Conservation (phyloP, 2,888 invertebrate genomes). For the Thalpophila matura region DNA sequence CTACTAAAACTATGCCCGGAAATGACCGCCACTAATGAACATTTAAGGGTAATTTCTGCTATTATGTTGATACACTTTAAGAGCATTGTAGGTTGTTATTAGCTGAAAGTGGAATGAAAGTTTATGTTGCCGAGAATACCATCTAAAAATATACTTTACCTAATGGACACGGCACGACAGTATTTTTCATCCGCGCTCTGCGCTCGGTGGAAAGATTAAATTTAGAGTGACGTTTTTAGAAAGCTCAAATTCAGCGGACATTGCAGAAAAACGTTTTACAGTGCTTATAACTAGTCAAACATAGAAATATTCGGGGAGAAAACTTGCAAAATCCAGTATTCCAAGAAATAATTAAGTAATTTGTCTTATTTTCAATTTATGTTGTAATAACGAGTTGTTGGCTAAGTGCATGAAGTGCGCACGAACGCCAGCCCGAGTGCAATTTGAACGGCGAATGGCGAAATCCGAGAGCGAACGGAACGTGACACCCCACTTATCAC, state of each 20-base stretch:
- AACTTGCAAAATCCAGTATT: slow-evolving; percentile 4
- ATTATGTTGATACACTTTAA: slow-evolving; percentile 38
- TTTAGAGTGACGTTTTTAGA: slow-evolving; percentile 84
- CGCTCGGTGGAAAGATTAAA: slow-evolving; percentile 82
- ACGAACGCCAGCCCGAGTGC: slow-evolving; percentile 76
- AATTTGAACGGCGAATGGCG: slow-evolving; percentile 85
- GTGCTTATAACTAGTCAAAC: slow-evolving; percentile 23
- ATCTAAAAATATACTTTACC: slow-evolving; percentile 84
- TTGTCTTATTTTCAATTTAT: slow-evolving; percentile 59
- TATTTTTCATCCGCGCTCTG: slow-evolving; percentile 81
- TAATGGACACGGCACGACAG: slow-evolving; percentile 84
- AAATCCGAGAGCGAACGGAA: slow-evolving; percentile 86
- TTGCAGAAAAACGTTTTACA: slow-evolving; percentile 31
- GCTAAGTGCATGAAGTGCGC: slow-evolving; percentile 74
- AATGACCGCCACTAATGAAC: slow-evolving; percentile 47
- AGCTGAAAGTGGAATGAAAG: slow-evolving; percentile 65
- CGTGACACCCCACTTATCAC: slow-evolving; percentile 88
- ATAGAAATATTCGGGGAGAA: neutral
- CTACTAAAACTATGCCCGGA: slow-evolving; percentile 61
- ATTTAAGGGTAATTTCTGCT: slow-evolving; percentile 23
- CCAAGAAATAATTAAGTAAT: slow-evolving; percentile 55
- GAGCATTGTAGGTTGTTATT: slow-evolving; percentile 46
- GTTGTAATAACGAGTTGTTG: slow-evolving; percentile 72
- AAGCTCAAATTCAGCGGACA: slow-evolving; percentile 72
- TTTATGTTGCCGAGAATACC: slow-evolving; percentile 73